A percentile compares a stretch with the other conserved stretches of the same genome.
Conservation (phyloP, 2,113 vertebrate species). For the Xyliphius kryptos region DNA sequence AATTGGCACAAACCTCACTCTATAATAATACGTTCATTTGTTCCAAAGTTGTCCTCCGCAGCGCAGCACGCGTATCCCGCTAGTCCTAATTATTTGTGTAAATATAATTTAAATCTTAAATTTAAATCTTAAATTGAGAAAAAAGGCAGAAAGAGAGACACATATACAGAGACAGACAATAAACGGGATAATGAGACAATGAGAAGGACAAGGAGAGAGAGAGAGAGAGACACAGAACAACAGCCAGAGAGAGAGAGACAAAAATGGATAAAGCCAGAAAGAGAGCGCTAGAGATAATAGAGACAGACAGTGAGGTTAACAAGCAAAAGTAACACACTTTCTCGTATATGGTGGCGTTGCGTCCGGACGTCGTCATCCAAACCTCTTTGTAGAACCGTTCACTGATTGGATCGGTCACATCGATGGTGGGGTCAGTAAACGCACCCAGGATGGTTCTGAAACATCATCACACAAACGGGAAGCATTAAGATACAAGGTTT, state of each 20-base stretch:
- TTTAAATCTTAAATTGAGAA: too few relatives aligned
- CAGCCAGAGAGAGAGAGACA: neutral
- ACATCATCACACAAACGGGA: neutral
- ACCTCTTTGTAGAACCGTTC: conserved; percentile 96
- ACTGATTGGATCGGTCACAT: conserved; percentile 84
- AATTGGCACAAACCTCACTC: too few relatives aligned
- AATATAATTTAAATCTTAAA: too few relatives aligned
- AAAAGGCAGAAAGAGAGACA: neutral
- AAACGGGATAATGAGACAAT: too few relatives aligned
- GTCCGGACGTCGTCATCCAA: conserved; percentile 86
- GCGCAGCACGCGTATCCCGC: too few relatives aligned
- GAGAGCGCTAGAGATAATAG: too few relatives aligned
- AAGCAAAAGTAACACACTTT: conserved; percentile 65
- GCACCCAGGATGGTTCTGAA: conserved; percentile 82
- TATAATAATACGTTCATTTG: too few relatives aligned
- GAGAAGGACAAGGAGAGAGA: neutral
- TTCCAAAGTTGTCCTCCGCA: too few relatives aligned
- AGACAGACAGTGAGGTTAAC: neutral
- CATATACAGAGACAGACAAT: too few relatives aligned
- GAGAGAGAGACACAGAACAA: neutral
- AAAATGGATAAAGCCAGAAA: too few relatives aligned
- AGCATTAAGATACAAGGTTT: neutral
- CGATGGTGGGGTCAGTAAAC: conserved; percentile 67
- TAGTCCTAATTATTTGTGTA: too few relatives aligned
- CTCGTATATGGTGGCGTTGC: conserved; percentile 93